Conservation (phyloP, 2,888 invertebrate species). For the Deroplatys truncata region DNA sequence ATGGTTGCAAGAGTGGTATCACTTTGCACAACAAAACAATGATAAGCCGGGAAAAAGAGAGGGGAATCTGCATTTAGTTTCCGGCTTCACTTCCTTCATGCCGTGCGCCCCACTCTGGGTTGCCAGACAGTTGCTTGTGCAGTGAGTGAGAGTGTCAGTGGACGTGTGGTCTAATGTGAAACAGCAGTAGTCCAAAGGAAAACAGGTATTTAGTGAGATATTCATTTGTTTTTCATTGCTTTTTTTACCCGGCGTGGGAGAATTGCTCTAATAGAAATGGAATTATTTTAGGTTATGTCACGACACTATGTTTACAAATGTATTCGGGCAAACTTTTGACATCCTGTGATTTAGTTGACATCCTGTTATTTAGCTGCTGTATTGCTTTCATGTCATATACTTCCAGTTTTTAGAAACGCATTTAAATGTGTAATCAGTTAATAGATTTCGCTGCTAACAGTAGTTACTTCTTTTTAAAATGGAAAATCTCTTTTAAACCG, state of each 20-base stretch:
- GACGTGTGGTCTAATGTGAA: not conserved
- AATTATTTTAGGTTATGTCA: not conserved
- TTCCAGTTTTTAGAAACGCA: too few species aligned
- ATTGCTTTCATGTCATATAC: too few species aligned
- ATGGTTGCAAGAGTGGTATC: not conserved
- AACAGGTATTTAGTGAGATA: not conserved
- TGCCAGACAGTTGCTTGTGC: not conserved
- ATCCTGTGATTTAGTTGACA: too few species aligned
- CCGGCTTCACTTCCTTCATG: not conserved
- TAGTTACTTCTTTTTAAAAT: too few species aligned
- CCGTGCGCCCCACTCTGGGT: not conserved
- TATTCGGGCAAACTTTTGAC: too few species aligned
- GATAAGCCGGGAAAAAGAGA: not conserved
- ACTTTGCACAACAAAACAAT: not conserved
- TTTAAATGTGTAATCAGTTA: too few species aligned
- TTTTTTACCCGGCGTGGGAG: not conserved
- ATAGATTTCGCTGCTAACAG: too few species aligned
- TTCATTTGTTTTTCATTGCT: not conserved
- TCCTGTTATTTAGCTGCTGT: too few species aligned
- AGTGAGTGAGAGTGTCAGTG: not conserved
- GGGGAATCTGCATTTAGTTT: not conserved
- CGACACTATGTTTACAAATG: not conserved
- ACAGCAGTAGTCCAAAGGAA: not conserved
- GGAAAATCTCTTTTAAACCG: too few species aligned
- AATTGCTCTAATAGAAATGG: not conserved